A percentile compares a stretch with the other conserved stretches of the same genome.
phyloP scores from a whole-genome alignment of 2,797 vertebrate species.

The Ataeniobius toweri region DNA sequence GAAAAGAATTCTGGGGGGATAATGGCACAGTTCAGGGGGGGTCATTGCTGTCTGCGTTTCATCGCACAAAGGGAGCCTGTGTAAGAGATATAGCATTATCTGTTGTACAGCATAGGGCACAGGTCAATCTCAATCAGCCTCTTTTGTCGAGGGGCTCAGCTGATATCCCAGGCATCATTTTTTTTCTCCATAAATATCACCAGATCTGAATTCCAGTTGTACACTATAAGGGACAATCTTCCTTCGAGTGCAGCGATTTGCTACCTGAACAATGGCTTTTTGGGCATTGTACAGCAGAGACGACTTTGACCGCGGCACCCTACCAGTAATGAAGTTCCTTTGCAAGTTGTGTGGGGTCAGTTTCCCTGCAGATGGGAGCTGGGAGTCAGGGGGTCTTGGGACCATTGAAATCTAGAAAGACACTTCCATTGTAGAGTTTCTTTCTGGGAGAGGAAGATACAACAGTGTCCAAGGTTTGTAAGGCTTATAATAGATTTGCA shows the following conservation, averaged over 20 bases:
- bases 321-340: conserved; percentile 70
- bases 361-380: conserved; percentile 38
- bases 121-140: conserved; percentile 61
- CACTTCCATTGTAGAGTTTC: conserved; percentile 46
- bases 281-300: conserved; percentile 46
- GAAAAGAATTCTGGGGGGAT: conserved; percentile 51
- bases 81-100: conserved; percentile 64
- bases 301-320: conserved; percentile 52
- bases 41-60: conserved; percentile 57
- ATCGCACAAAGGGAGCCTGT: conserved; percentile 45
- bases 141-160: conserved; percentile 49
- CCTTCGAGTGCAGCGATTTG: conserved; percentile 26
- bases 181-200: conserved; percentile 23
- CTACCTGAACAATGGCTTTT: conserved; percentile 56
- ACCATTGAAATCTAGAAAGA: conserved; percentile 56
- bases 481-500: conserved; percentile 61
- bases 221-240: conserved; percentile 45
- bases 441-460: conserved; percentile 52
- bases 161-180: conserved; percentile 43
- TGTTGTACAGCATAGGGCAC: conserved; percentile 26
- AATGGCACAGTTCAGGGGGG: conserved; percentile 43
- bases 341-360: conserved; percentile 50
- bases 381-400: neutral
- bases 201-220: conserved; percentile 36
- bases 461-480: conserved; percentile 43